Percentiles rank a stretch among this genome's conserved stretches.
These are phyloP conservation scores for Patiria miniata DNA, from an alignment of 35 echinoderm and acorn worm species.

Conservation along the genomic window DNA sequence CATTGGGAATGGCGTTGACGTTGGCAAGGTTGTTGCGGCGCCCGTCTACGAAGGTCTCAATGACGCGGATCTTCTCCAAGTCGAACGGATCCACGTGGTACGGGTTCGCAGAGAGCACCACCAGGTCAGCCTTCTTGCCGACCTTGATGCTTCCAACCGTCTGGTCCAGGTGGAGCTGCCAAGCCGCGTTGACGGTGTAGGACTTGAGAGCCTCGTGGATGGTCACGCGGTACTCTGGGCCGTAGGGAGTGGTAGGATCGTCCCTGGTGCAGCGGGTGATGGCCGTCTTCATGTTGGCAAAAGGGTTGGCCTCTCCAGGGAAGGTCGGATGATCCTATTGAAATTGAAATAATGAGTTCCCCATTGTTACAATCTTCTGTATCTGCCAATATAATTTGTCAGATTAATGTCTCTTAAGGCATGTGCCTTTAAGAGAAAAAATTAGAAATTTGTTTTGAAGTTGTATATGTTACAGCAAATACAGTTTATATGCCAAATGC, in stretches of 20 bases:
- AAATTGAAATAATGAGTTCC: neutral
- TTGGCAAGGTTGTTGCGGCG: constrained; percentile 38
- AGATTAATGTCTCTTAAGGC: neutral
- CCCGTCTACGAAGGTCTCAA: constrained; percentile 47
- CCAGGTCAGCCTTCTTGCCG: constrained; percentile 59
- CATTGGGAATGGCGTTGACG: neutral
- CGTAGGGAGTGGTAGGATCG: constrained; percentile 54
- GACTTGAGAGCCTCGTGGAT: constrained; percentile 62
- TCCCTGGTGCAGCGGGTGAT: constrained; percentile 59
- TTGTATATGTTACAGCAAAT: neutral
- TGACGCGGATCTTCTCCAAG: constrained; percentile 31
- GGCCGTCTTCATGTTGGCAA: constrained; percentile 57
- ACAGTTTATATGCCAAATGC: neutral
- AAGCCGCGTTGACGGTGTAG: constrained; percentile 64
- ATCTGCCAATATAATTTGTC: neutral
- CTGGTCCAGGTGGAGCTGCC: constrained; percentile 40
- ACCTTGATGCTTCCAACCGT: constrained; percentile 28
- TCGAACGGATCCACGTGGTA: constrained; percentile 48
- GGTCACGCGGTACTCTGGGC: constrained; percentile 57
- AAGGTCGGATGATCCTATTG: constrained; percentile 64
- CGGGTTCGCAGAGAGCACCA: constrained; percentile 48
- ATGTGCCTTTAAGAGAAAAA: neutral
- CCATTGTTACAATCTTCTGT: neutral
- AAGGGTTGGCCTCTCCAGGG: constrained; percentile 40
- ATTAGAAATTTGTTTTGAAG: neutral